phyloP scores from a whole-genome alignment of 2,113 vertebrate species.

The Arizona elegans region DNA sequence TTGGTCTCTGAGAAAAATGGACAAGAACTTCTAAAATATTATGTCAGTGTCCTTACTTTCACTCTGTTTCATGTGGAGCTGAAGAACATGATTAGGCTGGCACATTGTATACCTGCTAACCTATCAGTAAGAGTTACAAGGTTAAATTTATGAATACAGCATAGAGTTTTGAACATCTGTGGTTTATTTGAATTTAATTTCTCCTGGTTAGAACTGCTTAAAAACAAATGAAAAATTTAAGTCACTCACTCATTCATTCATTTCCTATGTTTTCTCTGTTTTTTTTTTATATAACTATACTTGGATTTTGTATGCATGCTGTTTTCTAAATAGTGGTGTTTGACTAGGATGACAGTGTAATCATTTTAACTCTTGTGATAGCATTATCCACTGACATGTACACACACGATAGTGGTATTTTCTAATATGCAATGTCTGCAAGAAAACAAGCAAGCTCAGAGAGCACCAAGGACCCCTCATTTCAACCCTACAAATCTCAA shows the following conservation, averaged over 20 bases:
- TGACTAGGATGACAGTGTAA: background rate
- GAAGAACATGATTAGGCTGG: background rate
- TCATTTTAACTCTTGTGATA: background rate
- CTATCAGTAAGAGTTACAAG: background rate
- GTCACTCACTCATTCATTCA: background rate
- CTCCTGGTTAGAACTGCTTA: background rate
- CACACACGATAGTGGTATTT: background rate
- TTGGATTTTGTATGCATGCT: background rate
- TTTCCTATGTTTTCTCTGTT: background rate
- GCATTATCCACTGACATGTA: background rate
- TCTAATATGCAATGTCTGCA: background rate
- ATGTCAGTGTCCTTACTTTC: background rate
- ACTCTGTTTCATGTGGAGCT: background rate
- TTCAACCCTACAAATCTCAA: background rate
- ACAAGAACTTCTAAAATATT: background rate
- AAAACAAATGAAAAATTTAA: background rate
- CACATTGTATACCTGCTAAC: background rate
- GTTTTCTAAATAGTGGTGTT: background rate
- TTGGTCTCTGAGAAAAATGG: background rate
- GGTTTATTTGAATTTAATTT: background rate
- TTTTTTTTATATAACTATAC: background rate
- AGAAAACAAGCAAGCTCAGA: no score
- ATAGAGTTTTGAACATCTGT: background rate
- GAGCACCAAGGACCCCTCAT: no score
- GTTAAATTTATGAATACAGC: background rate